Evolutionary conservation across 2,113 vertebrate genomes (phyloP).

Genomic region (Amblyornis subalaris): DNA sequence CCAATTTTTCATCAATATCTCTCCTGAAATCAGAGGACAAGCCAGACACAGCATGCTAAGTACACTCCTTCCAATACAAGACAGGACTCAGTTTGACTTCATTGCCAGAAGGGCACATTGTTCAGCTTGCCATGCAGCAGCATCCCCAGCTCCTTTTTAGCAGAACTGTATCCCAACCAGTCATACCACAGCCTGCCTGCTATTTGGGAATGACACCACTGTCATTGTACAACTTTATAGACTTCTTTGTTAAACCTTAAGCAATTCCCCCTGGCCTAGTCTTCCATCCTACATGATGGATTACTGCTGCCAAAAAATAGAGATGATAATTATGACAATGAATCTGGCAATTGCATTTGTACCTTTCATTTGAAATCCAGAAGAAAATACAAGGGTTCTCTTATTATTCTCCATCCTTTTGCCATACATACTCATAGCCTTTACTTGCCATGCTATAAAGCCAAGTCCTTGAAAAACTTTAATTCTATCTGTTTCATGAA

Average conservation of each 20-base stretch:
- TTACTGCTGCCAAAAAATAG: not conserved
- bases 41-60: not conserved
- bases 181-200: no score
- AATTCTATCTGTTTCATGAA: not conserved
- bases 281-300: fast-evolving
- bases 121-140: not conserved
- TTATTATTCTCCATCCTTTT: not conserved
- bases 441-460: not conserved
- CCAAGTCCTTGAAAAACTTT: not conserved
- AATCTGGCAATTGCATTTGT: not conserved
- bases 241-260: not conserved
- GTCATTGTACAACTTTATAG: not conserved
- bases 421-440: not conserved
- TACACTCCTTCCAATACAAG: not conserved
- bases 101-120: not conserved
- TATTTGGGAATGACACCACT: not conserved
- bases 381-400: not conserved
- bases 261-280: not conserved
- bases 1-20: not conserved
- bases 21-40: not conserved
- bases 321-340: not conserved
- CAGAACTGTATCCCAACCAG: not conserved
- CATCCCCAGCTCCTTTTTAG: not conserved
- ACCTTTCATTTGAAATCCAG: not conserved
- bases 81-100: not conserved